phyloP scores from a whole-genome alignment of 2,888 invertebrate species.

The Abscondita cerata region DNA sequence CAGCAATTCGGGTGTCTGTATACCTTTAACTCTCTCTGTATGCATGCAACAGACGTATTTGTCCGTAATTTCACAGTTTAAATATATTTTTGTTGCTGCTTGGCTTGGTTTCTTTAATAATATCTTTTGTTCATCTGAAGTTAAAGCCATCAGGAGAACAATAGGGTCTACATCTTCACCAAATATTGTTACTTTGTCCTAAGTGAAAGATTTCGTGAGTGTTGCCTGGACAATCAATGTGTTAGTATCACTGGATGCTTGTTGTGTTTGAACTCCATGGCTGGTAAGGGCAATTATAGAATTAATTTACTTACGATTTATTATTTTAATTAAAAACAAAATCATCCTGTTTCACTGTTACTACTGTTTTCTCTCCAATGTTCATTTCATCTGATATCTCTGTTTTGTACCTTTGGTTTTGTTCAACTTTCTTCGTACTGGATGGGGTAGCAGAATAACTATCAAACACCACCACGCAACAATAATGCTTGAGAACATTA shows the following conservation, averaged over 20 bases:
- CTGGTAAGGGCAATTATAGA: not conserved
- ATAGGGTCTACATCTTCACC: not conserved
- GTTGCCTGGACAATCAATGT: not conserved
- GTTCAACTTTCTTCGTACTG: constrained; percentile 1
- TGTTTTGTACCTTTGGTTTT: not conserved
- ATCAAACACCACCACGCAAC: too few relatives aligned
- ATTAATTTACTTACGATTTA: too few relatives aligned
- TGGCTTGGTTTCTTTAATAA: constrained; percentile 2
- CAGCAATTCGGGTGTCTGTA: too few relatives aligned
- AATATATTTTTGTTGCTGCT: not conserved
- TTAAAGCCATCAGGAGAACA: not conserved
- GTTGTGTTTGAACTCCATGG: constrained; percentile 7
- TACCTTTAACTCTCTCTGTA: too few relatives aligned
- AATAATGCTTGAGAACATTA: too few relatives aligned
- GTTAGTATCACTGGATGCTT: not conserved
- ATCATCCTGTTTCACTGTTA: constrained; percentile 2
- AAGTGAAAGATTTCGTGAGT: not conserved
- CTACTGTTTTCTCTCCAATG: not conserved
- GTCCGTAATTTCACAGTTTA: too few relatives aligned
- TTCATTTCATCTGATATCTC: not conserved
- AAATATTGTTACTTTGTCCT: not conserved
- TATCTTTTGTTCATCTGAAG: too few relatives aligned
- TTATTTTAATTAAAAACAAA: not conserved
- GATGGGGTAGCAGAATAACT: too few relatives aligned
- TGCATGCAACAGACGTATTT: too few relatives aligned